phyloP scores from a whole-genome alignment of 1,140 invertebrate genomes.

The Arctopsyche grandis region DNA sequence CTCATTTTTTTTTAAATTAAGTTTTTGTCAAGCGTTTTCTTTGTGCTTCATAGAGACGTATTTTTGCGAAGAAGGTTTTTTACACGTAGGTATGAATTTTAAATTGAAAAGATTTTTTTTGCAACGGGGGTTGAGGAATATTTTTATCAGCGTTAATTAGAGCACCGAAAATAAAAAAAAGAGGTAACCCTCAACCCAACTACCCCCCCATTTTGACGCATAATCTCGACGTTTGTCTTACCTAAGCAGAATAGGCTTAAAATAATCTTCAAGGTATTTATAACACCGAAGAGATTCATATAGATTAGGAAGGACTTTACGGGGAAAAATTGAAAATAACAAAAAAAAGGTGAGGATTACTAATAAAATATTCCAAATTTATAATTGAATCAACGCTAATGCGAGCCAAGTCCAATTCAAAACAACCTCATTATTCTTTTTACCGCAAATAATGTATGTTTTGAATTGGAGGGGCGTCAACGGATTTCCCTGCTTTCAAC shows the following conservation, averaged over 20 bases:
- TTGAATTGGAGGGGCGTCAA: no score
- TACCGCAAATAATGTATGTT: no score
- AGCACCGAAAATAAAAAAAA: not conserved
- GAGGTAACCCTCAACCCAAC: not conserved
- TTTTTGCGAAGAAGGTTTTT: not conserved
- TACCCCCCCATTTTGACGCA: not conserved
- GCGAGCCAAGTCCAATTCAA: no score
- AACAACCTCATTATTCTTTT: no score
- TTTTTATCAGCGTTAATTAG: slow-evolving; percentile 19
- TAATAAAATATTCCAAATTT: no score
- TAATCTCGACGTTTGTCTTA: slow-evolving; percentile 29
- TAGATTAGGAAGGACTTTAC: not conserved
- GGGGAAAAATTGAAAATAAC: not conserved
- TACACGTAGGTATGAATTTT: no score
- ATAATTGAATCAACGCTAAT: no score
- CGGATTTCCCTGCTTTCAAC: no score
- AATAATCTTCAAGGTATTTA: slow-evolving; percentile 28
- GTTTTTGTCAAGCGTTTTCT: not conserved
- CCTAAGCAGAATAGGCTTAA: slow-evolving; percentile 15
- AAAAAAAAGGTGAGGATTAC: no score
- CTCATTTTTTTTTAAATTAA: slow-evolving; percentile 5
- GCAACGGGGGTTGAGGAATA: not conserved
- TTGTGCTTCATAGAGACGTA: not conserved
- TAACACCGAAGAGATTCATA: slow-evolving; percentile 12
- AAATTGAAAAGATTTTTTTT: not conserved